Base-by-base conservation (phyloP, 2,113 vertebrate genomes). In the Thunnus maccoyii region DNA sequence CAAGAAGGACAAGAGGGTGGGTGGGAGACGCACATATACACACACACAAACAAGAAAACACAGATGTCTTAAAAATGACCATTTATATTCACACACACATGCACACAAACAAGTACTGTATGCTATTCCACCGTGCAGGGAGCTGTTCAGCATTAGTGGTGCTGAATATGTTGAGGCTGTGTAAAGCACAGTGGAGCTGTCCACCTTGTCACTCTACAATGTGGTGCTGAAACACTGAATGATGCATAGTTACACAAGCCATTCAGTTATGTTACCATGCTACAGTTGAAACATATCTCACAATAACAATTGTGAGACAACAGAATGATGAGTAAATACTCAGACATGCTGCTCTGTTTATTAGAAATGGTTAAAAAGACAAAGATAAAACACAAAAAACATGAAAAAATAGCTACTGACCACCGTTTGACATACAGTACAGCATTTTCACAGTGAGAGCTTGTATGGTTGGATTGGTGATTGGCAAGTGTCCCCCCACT, bases 121-220 rank as follows among this genome's bases (percentile, higher is more conserved):
- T 16, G 27, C 32, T 46, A 7, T 27, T 74, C 25, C 13, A 44
- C 25, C 12, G 72, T 71, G 75, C 54, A 58, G 78, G 85, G 89
- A 92, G 82, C 92, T 92, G 84, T 90, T 86, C 82, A 83, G 64
- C 51, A 9, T 6, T 4, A 7, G 62, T 54, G 83, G 76, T 80
- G 50, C 88, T 92, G 90, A 88, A 91, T 15, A 46, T 27, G 44
- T 12, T 72, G 56, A 55, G 15, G 16, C 73, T 54, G 30, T 52
- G 60, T 1, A 69, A 36, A 69, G n/a, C 62, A 41, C 10, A 75
- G 0, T 22, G 76, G 76, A 90, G 84, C 92, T 91, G 76, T 89
- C 67, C 83, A 65, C 47, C 5, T 10, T 63, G 17, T 48, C 62
- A 47, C 27, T 79, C 25, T 75, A 27, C 3, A 44, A 10, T 2